Evolutionary conservation across 2,113 vertebrate genomes (phyloP).

Genomic region (Erinaceus europaeus): DNA sequence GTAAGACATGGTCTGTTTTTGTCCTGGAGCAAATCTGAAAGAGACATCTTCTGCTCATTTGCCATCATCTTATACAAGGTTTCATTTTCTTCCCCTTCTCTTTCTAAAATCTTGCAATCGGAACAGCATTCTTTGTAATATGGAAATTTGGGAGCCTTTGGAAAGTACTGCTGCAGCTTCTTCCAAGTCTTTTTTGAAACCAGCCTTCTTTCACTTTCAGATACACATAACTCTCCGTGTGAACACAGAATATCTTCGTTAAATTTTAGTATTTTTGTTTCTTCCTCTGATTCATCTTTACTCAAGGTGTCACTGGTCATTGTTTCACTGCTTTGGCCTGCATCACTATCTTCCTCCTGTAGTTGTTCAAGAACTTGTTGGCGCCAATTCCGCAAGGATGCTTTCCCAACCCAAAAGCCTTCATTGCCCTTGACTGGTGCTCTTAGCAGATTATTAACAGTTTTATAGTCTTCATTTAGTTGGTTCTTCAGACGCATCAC

Average conservation of each 20-base stretch:
- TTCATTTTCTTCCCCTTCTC: slow-evolving; percentile 95
- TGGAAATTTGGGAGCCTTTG: slow-evolving; percentile 91
- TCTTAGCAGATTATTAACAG: slow-evolving; percentile 93
- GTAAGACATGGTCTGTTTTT: slow-evolving; percentile 92
- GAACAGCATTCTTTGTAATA: slow-evolving; percentile 89
- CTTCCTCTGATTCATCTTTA: slow-evolving; percentile 68
- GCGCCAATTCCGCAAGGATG: slow-evolving; percentile 93
- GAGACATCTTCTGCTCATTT: slow-evolving; percentile 92
- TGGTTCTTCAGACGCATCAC: slow-evolving; percentile 94
- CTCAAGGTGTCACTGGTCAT: slow-evolving; percentile 86
- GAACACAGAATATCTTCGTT: no score
- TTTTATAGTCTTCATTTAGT: slow-evolving; percentile 94
- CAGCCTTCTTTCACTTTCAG: slow-evolving; percentile 91
- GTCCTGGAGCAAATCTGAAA: slow-evolving; percentile 95
- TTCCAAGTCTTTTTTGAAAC: slow-evolving; percentile 93
- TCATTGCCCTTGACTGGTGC: slow-evolving; percentile 84
- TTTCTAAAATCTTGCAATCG: slow-evolving; percentile 94
- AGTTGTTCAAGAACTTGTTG: slow-evolving; percentile 94
- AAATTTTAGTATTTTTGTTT: no score
- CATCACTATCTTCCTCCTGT: slow-evolving; percentile 90
- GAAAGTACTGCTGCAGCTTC: slow-evolving; percentile 93
- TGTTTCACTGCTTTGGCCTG: slow-evolving; percentile 87
- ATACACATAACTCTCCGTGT: slow-evolving; percentile 88
- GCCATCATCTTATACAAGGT: slow-evolving; percentile 98
- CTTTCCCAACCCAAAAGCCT: slow-evolving; percentile 95